Evolutionary conservation across 2,888 invertebrate genomes (phyloP).

Genomic region (Caenorhabditis panamensis): DNA sequence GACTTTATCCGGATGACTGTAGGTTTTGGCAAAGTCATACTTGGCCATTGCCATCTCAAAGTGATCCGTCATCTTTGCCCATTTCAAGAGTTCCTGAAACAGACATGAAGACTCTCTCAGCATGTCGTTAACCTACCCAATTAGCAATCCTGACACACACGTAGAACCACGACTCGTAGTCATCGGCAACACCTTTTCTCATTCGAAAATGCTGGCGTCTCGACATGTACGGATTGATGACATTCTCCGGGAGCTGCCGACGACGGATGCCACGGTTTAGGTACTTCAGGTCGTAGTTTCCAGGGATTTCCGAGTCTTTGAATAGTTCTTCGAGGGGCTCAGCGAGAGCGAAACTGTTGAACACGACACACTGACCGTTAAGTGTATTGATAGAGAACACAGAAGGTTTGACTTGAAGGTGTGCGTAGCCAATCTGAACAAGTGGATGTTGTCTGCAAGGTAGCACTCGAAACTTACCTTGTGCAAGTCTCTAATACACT

Average conservation of each 20-base stretch:
- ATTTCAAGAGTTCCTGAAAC: conserved; percentile 23
- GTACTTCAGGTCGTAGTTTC: neutral
- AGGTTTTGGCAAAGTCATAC: conserved; percentile 13
- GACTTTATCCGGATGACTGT: conserved; percentile 1
- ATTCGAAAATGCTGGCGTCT: conserved; percentile 42
- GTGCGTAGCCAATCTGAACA: conserved; percentile 24
- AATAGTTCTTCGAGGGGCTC: neutral
- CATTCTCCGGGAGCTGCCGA: conserved; percentile 12
- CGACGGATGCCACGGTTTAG: neutral
- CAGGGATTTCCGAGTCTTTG: neutral
- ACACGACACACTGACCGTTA: neutral
- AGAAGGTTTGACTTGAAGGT: conserved; percentile 22
- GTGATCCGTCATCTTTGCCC: conserved; percentile 16
- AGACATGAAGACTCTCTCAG: too few species aligned
- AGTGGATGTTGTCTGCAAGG: neutral
- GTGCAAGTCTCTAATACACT: conserved; percentile 43
- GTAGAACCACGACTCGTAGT: conserved; percentile 58
- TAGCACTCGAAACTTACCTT: conserved; percentile 14
- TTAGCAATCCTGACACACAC: conserved; percentile 18
- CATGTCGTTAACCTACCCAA: conserved; percentile 1
- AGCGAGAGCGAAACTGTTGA: conserved; percentile 15
- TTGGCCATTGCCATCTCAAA: conserved; percentile 13
- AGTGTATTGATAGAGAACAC: neutral
- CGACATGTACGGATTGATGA: conserved; percentile 24
- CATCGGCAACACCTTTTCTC: conserved; percentile 30